Evolutionary conservation across 2,888 invertebrate genomes (phyloP).

Genomic region (Mythimna vitellina): DNA sequence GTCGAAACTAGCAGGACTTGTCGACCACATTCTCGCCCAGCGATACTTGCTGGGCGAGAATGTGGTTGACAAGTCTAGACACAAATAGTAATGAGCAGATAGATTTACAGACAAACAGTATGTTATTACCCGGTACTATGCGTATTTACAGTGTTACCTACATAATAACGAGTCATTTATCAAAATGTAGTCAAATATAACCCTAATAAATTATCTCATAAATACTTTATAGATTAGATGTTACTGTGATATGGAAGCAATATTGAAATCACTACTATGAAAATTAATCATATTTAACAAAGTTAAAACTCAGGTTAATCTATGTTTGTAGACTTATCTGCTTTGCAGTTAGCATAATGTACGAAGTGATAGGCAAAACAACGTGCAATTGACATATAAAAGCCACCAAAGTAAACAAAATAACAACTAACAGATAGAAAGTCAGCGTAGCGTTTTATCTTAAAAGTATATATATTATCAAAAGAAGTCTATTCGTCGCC

Average conservation of each 20-base stretch:
- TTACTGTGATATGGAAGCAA: slow-evolving; percentile 79
- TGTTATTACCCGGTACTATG: slow-evolving; percentile 6
- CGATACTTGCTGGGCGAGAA: background rate
- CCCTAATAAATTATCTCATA: slow-evolving; percentile 20
- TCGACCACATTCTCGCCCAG: too few species aligned
- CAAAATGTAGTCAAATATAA: slow-evolving; percentile 35
- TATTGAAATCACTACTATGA: slow-evolving; percentile 61
- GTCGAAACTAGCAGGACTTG: background rate
- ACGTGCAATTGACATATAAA: slow-evolving; percentile 9
- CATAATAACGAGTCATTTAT: background rate
- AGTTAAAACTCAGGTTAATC: slow-evolving; percentile 26
- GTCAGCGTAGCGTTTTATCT: slow-evolving; percentile 3
- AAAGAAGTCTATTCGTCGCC: background rate
- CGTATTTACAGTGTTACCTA: slow-evolving; percentile 18
- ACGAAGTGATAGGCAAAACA: slow-evolving; percentile 17
- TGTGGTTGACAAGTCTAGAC: slow-evolving; percentile 10
- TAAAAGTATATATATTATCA: background rate
- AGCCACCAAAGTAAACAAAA: slow-evolving; percentile 32
- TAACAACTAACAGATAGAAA: background rate
- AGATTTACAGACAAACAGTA: slow-evolving; percentile 54
- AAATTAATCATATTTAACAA: slow-evolving; percentile 45
- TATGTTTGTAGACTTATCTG: slow-evolving; percentile 61
- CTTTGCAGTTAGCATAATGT: slow-evolving; percentile 40
- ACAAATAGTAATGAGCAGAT: slow-evolving; percentile 43
- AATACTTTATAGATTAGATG: slow-evolving; percentile 60